These are phyloP conservation scores for Pygathrix nemaeus DNA, from an alignment of 2,113 vertebrate genomes.

Conservation along the genomic window DNA sequence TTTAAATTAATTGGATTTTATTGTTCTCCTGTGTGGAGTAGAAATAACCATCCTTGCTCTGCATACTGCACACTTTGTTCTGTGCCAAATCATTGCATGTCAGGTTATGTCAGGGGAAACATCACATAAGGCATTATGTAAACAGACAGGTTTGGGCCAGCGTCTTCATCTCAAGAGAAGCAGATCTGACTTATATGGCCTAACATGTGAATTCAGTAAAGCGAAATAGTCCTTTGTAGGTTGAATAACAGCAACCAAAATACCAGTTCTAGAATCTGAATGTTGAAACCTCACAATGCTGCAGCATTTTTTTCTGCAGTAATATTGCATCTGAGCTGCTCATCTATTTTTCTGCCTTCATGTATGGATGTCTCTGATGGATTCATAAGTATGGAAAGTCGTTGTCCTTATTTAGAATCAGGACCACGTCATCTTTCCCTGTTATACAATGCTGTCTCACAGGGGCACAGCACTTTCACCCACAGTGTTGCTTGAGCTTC, in stretches of 20 bases:
- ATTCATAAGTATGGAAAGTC: background rate
- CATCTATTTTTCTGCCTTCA: background rate
- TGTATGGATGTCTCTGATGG: background rate
- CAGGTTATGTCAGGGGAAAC: background rate
- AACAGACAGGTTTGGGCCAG: background rate
- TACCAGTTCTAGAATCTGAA: background rate
- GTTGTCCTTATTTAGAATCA: background rate
- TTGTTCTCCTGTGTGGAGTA: background rate
- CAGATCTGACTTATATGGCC: background rate
- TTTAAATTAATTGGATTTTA: background rate
- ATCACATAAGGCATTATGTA: background rate
- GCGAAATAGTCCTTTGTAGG: background rate
- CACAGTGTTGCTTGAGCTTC: background rate
- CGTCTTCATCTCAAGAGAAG: background rate
- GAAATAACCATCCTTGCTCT: background rate
- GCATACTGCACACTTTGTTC: background rate
- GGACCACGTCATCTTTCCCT: background rate
- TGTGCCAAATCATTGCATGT: background rate
- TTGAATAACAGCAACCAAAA: background rate
- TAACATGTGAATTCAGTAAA: background rate
- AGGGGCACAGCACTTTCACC: background rate
- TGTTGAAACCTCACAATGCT: background rate
- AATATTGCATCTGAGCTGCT: background rate
- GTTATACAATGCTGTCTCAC: background rate
- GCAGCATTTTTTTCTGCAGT: background rate